Evolutionary conservation across 2,113 vertebrate genomes (phyloP), one percentile per base, ranked within the genome.

Genomic region (Chlorodrepanis virens): DNA sequence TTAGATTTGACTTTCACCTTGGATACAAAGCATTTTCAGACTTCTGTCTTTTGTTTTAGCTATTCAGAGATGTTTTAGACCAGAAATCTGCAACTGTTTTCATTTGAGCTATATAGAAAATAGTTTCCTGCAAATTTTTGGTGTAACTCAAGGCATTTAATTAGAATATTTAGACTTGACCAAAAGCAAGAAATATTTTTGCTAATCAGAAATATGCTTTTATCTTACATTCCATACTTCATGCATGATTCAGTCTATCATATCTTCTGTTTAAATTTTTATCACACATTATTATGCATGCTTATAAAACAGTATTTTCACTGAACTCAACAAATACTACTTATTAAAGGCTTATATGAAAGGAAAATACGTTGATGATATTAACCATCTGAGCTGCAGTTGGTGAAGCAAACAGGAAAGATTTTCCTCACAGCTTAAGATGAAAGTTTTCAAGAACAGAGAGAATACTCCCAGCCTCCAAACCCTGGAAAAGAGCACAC

Each of bases 401-500:
- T 75, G 35, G 10, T 83, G 65, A 61, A 82, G n/a, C 2, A 4
- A 61, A 44, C 5, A 42, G 24, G 44, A 45, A 64, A 68, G 18
- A 17, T 71, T 80, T 76, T 80, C 63, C 53, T 81, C 2, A 0
- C 23, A 54, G 31, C 10, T 83, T 70, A 67, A 70, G 25, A 63
- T 16, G 54, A 79, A 90, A 67, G 12, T 31, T 64, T 75, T 59
- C 61, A 59, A 54, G 47, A 80, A 16, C 25, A 49, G 24, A 71
- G 10, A 63, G 79, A 83, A 45, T 47, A 29, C 2, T 39, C 29
- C 14, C 21, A 42, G 29, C 13, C 49, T 80, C 25, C 8, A 7
- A 29, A 25, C 23, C 53, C 57, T 33, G 39, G 28, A 37, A 19
- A 42, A 31, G 24, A 19, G 8, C 0, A 0, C 14, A 68, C 8